Percentiles rank a stretch among this genome's conserved stretches.
phyloP scores from a whole-genome alignment of 2,797 vertebrate species.

The Anableps anableps region DNA sequence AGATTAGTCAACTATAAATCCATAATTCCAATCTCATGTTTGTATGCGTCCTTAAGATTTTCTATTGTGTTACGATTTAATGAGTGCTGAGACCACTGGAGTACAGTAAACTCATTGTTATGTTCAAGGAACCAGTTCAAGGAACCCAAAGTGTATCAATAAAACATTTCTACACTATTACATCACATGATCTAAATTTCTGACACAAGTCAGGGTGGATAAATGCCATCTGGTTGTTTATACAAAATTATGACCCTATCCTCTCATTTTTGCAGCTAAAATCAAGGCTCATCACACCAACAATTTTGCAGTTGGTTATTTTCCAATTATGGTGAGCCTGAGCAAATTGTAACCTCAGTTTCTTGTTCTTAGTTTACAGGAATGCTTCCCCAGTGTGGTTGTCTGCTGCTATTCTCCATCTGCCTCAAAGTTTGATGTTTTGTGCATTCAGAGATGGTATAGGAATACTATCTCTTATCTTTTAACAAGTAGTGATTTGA shows the following conservation, averaged over 20 bases:
- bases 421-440: not conserved
- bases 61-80: not conserved
- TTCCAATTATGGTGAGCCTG: not conserved
- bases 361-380: too few species aligned
- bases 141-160: not conserved
- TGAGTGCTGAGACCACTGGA: not conserved
- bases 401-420: not conserved
- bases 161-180: not conserved
- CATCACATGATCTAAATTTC: not conserved
- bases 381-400: not conserved
- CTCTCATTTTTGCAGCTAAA: not conserved
- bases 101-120: not conserved
- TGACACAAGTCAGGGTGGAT: too few species aligned
- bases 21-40: not conserved
- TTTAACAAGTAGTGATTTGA: not conserved
- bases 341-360: not conserved
- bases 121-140: not conserved
- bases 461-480: too few species aligned
- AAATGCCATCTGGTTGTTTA: not conserved
- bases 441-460: not conserved
- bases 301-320: not conserved
- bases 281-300: not conserved
- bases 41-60: not conserved
- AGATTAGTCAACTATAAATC: not conserved
- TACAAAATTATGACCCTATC: not conserved